A percentile compares a stretch with the other conserved stretches of the same genome.
Conservation (phyloP, 2,797 vertebrate genomes). For the Ceryle rudis region DNA sequence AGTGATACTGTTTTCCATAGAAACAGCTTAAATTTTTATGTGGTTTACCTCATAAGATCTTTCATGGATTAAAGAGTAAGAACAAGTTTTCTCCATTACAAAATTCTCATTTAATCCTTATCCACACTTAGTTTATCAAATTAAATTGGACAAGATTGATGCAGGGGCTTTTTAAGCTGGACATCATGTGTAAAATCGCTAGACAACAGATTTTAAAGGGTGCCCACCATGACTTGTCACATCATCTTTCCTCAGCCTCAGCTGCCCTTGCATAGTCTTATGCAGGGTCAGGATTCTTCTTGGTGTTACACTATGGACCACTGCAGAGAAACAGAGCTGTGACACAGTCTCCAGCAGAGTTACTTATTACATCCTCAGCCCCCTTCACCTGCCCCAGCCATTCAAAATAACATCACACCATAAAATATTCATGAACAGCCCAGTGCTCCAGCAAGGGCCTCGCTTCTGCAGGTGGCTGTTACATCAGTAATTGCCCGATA, state of each 20-base stretch:
- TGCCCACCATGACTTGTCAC: constrained; percentile 93
- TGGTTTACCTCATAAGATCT: constrained; percentile 69
- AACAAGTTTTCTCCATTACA: constrained; percentile 84
- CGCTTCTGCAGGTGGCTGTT: constrained; percentile 99
- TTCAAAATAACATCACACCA: constrained; percentile 98
- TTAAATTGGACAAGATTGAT: constrained; percentile 97
- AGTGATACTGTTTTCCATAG: not conserved
- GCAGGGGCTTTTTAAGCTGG: constrained; percentile 88
- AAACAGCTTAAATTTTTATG: constrained; percentile 69
- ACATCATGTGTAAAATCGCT: constrained; percentile 99
- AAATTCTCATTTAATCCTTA: constrained; percentile 99
- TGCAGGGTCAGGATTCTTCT: constrained; percentile 92
- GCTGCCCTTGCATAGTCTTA: constrained; percentile 82
- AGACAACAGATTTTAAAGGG: constrained; percentile 96
- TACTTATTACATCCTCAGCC: constrained; percentile 91
- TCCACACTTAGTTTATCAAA: constrained; percentile 99
- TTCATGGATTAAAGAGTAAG: constrained; percentile 80
- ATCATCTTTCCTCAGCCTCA: constrained; percentile 89
- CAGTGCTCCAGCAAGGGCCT: constrained; percentile 84
- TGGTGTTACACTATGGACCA: constrained; percentile 93
- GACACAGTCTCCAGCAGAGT: constrained; percentile 99
- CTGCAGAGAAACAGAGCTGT: constrained; percentile 91
- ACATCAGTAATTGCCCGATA: constrained; percentile 98
- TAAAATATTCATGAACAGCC: constrained; percentile 98
- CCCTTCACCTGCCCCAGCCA: constrained; percentile 95